Evolutionary conservation across 2,797 vertebrate genomes (phyloP).

Genomic region (Allobates femoralis): DNA sequence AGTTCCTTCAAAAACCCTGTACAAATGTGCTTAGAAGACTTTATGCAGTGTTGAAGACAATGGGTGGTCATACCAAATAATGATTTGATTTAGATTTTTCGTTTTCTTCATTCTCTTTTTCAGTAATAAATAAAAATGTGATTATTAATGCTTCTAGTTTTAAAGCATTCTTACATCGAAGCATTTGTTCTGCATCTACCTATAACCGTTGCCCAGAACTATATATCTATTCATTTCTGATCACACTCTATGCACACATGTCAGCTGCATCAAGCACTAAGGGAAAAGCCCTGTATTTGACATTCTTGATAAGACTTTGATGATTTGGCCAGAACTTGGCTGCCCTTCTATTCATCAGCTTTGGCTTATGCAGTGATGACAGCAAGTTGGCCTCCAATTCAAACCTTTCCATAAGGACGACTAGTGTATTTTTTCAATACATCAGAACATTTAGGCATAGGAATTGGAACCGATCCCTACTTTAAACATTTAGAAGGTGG

Average conservation of each 20-base stretch:
- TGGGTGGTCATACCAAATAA: too few relatives aligned
- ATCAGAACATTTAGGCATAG: conserved; percentile 67
- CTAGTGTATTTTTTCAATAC: conserved; percentile 61
- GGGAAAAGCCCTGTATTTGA: conserved; percentile 47
- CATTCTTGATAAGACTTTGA: conserved; percentile 65
- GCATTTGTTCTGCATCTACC: too few relatives aligned
- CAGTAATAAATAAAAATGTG: too few relatives aligned
- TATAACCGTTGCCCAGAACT: too few relatives aligned
- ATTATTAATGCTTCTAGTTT: too few relatives aligned
- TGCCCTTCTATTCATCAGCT: conserved; percentile 63
- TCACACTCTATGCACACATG: conserved; percentile 1
- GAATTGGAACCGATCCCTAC: conserved; percentile 61
- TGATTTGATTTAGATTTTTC: too few relatives aligned
- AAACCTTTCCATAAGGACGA: conserved; percentile 46
- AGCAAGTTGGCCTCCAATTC: conserved; percentile 66
- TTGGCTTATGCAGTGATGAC: conserved; percentile 65
- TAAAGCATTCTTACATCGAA: too few relatives aligned
- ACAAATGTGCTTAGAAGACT: too few relatives aligned
- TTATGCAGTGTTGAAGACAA: too few relatives aligned
- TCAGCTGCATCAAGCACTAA: conserved; percentile 26
- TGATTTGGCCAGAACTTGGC: conserved; percentile 60
- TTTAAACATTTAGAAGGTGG: not conserved
- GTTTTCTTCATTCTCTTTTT: too few relatives aligned
- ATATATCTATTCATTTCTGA: not conserved
- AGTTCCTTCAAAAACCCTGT: too few relatives aligned